Evolutionary conservation across 2,113 vertebrate genomes (phyloP).

Genomic region (Limnothrissa miodon): DNA sequence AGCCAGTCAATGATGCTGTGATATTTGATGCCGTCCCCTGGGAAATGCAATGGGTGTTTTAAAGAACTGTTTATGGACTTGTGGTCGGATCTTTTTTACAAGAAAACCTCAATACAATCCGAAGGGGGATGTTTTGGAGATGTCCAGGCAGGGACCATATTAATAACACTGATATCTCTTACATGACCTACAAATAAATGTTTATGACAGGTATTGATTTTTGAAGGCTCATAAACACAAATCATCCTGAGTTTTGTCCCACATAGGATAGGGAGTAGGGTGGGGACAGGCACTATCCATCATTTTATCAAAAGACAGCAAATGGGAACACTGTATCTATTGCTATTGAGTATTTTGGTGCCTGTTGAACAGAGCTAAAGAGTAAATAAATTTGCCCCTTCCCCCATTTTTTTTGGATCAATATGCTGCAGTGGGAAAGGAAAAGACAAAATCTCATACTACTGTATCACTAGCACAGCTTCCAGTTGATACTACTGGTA

Average conservation of each 20-base stretch:
- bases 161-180: neutral
- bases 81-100: neutral
- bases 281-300: neutral
- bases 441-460: no score
- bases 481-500: neutral
- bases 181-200: conserved; percentile 1
- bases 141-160: neutral
- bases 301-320: neutral
- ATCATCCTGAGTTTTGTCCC: neutral
- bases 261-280: neutral
- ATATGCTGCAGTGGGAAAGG: neutral
- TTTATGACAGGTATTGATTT: neutral
- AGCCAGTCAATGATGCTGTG: neutral
- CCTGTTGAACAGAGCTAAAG: neutral
- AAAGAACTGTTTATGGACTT: neutral
- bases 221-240: neutral
- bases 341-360: neutral
- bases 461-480: neutral
- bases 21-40: neutral
- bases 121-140: neutral
- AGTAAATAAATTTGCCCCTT: neutral
- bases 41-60: neutral
- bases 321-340: neutral
- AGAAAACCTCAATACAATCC: neutral
- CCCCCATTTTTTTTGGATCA: neutral